Percentiles rank a stretch among this genome's conserved stretches.
phyloP scores from a whole-genome alignment of 2,888 invertebrate genomes.

The Carcina quercana region DNA sequence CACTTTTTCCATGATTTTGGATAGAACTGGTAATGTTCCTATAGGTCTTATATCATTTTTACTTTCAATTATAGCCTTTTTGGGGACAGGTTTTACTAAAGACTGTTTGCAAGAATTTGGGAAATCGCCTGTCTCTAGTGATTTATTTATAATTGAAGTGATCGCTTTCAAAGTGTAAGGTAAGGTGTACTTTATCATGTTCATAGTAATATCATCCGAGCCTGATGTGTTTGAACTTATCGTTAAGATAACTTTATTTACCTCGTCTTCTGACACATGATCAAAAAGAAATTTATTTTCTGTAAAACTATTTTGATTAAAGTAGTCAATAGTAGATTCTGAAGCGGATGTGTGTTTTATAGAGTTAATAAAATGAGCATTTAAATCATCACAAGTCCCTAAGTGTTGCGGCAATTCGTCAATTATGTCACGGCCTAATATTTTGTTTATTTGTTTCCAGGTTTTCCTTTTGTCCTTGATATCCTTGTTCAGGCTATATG shows the following conservation, averaged over 20 bases:
- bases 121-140: not conserved
- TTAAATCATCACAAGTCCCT: not conserved
- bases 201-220: not conserved
- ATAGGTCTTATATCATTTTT: not conserved
- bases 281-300: not conserved
- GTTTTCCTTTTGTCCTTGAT: too few relatives aligned
- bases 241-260: not conserved
- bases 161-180: not conserved
- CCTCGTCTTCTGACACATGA: not conserved
- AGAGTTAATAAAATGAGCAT: not conserved
- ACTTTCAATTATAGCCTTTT: not conserved
- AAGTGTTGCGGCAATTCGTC: too few relatives aligned
- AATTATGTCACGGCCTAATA: too few relatives aligned
- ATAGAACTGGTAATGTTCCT: not conserved
- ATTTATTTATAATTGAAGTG: not conserved
- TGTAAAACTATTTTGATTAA: too few relatives aligned
- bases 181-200: not conserved
- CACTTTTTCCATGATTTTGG: not conserved
- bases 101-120: not conserved
- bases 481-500: too few relatives aligned
- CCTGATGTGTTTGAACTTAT: not conserved
- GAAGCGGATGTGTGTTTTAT: not conserved
- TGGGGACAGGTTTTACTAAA: not conserved
- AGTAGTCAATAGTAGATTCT: too few relatives aligned
- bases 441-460: too few relatives aligned